Conservation (phyloP, 2,888 invertebrate genomes). For the Apantesis nais region DNA sequence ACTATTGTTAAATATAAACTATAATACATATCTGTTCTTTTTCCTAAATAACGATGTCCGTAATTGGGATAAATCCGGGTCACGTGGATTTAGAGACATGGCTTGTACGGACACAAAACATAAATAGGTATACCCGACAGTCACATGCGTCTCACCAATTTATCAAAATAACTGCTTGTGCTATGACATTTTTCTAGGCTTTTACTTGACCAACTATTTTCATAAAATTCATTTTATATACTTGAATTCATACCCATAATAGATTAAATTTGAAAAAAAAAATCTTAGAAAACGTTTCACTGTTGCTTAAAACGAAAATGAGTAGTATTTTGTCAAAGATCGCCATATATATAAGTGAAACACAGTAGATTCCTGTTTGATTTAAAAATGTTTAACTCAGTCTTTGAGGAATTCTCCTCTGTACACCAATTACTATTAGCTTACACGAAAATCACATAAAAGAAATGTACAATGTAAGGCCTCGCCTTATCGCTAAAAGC, state of each 20-base stretch:
- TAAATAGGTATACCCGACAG: slow-evolving; percentile 1
- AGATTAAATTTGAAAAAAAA: not conserved
- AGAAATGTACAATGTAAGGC: not conserved
- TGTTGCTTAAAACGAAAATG: not conserved
- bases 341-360: no score
- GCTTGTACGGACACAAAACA: slow-evolving; percentile 4
- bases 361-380: no score
- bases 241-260: not conserved
- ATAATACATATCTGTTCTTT: not conserved
- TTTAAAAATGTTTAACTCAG: no score
- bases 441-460: not conserved
- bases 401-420: no score
- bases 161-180: not conserved
- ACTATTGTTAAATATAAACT: not conserved
- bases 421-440: not conserved
- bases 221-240: not conserved
- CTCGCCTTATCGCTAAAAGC: not conserved
- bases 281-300: not conserved
- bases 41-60: slow-evolving; percentile 3
- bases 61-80: slow-evolving; percentile 13
- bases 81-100: slow-evolving; percentile 5
- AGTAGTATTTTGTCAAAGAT: no score
- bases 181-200: not conserved
- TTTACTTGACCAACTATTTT: not conserved
- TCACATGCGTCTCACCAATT: slow-evolving; percentile 1